Percentiles rank a stretch among this genome's conserved stretches.
Conservation (phyloP, 2,113 vertebrate species). For the Scophthalmus maximus region DNA sequence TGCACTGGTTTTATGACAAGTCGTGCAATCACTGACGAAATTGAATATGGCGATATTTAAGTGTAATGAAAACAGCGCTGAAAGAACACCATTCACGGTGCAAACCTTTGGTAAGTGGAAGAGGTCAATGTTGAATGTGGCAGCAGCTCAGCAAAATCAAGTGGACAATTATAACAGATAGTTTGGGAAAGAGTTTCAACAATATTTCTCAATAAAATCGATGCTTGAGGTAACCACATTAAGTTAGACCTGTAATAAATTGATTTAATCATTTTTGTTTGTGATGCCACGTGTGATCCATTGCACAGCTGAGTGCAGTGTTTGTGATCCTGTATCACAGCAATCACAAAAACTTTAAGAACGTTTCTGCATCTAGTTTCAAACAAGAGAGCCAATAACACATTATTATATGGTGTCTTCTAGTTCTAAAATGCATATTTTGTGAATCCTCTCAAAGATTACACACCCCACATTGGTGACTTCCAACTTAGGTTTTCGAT, state of each 20-base stretch:
- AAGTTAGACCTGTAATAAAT: not conserved
- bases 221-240: too few relatives aligned
- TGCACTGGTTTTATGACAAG: conserved; percentile 26
- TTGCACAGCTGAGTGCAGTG: not conserved
- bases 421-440: too few relatives aligned
- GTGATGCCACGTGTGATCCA: too few relatives aligned
- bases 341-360: too few relatives aligned
- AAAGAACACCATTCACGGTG: not conserved
- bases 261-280: too few relatives aligned
- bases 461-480: too few relatives aligned
- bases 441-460: too few relatives aligned
- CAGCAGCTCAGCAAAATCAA: not conserved
- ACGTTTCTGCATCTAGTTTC: too few relatives aligned
- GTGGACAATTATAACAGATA: conserved; percentile 7
- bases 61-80: conserved; percentile 8
- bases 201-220: too few relatives aligned
- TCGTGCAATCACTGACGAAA: conserved; percentile 7
- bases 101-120: not conserved
- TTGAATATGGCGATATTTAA: conserved; percentile 15
- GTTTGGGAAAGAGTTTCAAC: not conserved
- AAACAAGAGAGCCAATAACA: too few relatives aligned
- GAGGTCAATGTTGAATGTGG: not conserved
- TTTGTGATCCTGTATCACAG: not conserved
- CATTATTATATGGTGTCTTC: too few relatives aligned
- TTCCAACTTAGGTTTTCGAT: too few relatives aligned